Evolutionary conservation across 2,888 invertebrate species (phyloP).

Genomic region (Limnephilus marmoratus): DNA sequence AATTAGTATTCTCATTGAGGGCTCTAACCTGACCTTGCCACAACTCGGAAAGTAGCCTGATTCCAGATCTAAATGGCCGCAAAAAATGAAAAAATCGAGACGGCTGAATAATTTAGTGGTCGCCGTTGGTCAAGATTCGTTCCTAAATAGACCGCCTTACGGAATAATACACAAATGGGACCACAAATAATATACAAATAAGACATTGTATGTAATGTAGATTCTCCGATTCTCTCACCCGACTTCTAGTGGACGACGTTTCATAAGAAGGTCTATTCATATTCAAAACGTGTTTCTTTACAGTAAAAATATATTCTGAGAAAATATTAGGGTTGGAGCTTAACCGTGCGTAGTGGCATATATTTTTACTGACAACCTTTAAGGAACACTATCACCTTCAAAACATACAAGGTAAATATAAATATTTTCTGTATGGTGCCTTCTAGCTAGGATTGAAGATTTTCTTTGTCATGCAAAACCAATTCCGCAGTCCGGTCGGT

Average conservation of each 20-base stretch:
- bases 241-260: not conserved
- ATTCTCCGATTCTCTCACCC: not conserved
- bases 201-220: not conserved
- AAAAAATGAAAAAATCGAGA: not conserved
- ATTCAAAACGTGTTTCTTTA: not conserved
- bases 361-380: not conserved
- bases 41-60: not conserved
- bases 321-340: not conserved
- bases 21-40: not conserved
- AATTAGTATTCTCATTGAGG: not conserved
- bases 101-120: slow-evolving; percentile 22
- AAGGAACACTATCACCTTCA: not conserved
- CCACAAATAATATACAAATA: not conserved
- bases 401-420: not conserved
- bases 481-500: too few relatives aligned
- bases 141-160: not conserved
- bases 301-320: not conserved
- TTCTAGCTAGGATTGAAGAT: too few relatives aligned
- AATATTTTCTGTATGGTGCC: too few relatives aligned
- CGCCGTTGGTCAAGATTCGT: slow-evolving; percentile 21
- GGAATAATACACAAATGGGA: not conserved
- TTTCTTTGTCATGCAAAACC: too few relatives aligned
- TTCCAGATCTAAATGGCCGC: not conserved
- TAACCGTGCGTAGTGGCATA: not conserved
- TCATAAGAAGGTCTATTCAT: not conserved